Conservation (phyloP, 2,888 invertebrate species). For the Limnephilus auricula region DNA sequence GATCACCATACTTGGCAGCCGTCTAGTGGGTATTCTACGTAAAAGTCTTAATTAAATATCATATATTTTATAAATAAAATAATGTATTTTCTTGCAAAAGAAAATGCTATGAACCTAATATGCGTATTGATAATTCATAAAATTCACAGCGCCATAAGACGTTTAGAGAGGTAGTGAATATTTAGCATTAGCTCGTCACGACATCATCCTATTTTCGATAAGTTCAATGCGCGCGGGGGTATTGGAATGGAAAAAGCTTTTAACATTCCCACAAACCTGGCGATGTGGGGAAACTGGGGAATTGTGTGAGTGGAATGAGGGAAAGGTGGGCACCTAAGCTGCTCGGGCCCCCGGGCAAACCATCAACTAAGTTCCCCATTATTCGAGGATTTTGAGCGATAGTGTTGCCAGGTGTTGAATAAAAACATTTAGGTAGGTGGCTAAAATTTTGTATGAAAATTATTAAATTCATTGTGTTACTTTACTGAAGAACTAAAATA, state of each 20-base stretch:
- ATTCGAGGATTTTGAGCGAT: conserved; percentile 52
- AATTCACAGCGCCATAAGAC: neutral
- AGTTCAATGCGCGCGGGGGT: conserved; percentile 61
- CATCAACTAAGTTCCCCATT: conserved; percentile 53
- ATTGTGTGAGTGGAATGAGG: neutral
- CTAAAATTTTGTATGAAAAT: neutral
- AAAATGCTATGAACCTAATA: neutral
- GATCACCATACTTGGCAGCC: no score
- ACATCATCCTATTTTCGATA: conserved; percentile 65
- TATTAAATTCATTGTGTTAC: no score
- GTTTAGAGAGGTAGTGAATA: conserved; percentile 29
- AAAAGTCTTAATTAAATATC: no score
- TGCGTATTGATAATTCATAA: neutral
- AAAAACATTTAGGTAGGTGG: neutral
- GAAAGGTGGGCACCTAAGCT: neutral
- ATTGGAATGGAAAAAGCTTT: conserved; percentile 65
- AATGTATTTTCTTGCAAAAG: neutral
- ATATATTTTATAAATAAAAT: no score
- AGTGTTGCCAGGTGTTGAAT: neutral
- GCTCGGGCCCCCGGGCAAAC: conserved; percentile 31
- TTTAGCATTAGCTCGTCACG: conserved; percentile 37
- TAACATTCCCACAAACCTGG: conserved; percentile 54
- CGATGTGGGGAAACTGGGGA: neutral
- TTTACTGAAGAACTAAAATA: no score
- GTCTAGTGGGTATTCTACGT: no score